Conservation (phyloP, 2,797 vertebrate genomes). For the Hypotaenidia okinawae region DNA sequence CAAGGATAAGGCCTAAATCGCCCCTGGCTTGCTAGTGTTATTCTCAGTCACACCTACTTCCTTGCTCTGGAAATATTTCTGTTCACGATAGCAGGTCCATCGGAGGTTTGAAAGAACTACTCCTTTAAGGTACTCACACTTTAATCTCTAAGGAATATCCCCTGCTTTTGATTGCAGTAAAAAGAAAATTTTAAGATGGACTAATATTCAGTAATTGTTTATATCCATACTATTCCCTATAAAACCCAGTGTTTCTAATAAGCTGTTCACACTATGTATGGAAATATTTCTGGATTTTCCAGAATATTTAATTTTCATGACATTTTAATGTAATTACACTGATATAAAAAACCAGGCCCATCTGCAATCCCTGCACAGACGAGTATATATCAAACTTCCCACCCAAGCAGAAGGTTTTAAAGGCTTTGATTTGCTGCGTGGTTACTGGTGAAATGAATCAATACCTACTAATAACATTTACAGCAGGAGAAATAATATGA, state of each 20-base stretch:
- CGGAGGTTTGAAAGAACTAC: not conserved
- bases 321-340: slow-evolving; percentile 30
- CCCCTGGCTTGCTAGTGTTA: not conserved
- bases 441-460: slow-evolving; percentile 41
- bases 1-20: not conserved
- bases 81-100: not conserved
- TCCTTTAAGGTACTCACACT: not conserved
- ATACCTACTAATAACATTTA: slow-evolving; percentile 54
- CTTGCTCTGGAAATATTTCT: not conserved
- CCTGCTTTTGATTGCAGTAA: not conserved
- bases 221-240: not conserved
- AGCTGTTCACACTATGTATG: not conserved
- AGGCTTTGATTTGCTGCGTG: not conserved
- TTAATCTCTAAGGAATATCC: not conserved
- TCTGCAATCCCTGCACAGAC: not conserved
- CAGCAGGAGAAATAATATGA: slow-evolving; percentile 21
- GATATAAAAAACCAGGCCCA: not conserved
- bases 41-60: not conserved
- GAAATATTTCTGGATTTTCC: not conserved
- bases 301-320: slow-evolving; percentile 26
- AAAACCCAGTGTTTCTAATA: not conserved
- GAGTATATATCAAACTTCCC: not conserved
- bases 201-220: not conserved
- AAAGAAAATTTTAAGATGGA: not conserved
- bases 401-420: slow-evolving; percentile 28